Conservation (phyloP, 2,797 vertebrate genomes). For the Anisognathus igniventris region DNA sequence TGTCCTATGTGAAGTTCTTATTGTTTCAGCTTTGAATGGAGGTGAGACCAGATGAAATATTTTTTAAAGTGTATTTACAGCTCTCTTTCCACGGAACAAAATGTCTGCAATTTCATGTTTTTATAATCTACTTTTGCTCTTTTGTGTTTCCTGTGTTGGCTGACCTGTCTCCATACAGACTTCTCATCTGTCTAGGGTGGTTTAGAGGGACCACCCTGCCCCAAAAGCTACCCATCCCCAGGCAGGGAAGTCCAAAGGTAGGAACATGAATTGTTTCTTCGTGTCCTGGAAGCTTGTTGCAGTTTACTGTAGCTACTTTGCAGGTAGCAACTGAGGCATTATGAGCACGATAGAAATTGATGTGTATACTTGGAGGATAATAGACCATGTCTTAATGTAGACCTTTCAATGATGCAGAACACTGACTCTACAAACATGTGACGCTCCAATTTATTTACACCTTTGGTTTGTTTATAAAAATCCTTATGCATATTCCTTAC, state of each 20-base stretch:
- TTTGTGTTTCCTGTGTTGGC: neutral
- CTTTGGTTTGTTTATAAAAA: slow-evolving; percentile 28
- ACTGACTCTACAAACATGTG: neutral
- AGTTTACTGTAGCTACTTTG: neutral
- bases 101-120: fast-evolving
- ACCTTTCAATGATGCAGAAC: neutral
- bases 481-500: neutral
- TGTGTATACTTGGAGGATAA: neutral
- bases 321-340: neutral
- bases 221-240: neutral
- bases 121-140: neutral
- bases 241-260: neutral
- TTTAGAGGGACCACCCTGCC: neutral
- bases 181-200: neutral
- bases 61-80: neutral
- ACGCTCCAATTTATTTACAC: slow-evolving; percentile 11
- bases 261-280: neutral
- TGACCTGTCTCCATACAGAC: neutral
- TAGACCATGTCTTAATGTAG: neutral
- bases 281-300: neutral
- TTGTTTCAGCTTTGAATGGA: neutral
- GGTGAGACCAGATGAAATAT: neutral
- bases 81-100: neutral
- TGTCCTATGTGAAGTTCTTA: neutral
- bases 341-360: neutral